phyloP scores from a whole-genome alignment of 64 coral and sea anemone species.

The Montipora capricornis region DNA sequence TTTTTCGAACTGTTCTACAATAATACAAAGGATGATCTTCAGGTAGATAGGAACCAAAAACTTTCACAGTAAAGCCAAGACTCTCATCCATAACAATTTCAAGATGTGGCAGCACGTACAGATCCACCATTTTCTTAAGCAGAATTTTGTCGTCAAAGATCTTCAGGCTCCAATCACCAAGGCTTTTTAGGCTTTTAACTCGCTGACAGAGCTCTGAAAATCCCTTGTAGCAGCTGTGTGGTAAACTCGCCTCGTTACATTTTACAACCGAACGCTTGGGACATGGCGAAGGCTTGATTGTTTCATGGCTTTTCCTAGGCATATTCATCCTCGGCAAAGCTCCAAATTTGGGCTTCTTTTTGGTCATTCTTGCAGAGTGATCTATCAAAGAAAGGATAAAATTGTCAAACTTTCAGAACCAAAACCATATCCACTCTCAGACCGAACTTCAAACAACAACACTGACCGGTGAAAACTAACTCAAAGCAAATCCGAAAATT shows the following conservation, averaged over 20 bases:
- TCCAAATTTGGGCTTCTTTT: too few relatives aligned
- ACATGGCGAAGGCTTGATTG: too few relatives aligned
- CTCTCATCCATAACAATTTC: slow-evolving; percentile 62
- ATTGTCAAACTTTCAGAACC: slow-evolving; percentile 5
- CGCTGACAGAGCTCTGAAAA: slow-evolving; percentile 38
- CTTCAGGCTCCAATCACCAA: slow-evolving; percentile 28
- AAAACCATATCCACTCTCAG: slow-evolving; percentile 15
- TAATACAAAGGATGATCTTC: slow-evolving; percentile 63
- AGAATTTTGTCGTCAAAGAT: slow-evolving; percentile 32
- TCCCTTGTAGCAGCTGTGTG: slow-evolving; percentile 42
- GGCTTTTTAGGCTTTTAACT: too few relatives aligned
- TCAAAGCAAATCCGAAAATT: slow-evolving; percentile 30
- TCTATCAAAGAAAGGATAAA: slow-evolving; percentile 14
- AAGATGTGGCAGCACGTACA: slow-evolving; percentile 45
- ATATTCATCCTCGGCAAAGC: too few relatives aligned
- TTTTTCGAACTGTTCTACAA: slow-evolving; percentile 52
- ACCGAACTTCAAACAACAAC: slow-evolving; percentile 30
- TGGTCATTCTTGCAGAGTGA: not conserved
- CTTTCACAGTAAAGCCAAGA: not conserved
- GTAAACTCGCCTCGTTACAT: slow-evolving; percentile 26
- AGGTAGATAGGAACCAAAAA: slow-evolving; percentile 45
- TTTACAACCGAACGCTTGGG: not conserved
- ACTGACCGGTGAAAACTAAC: slow-evolving; percentile 8
- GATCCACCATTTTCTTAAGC: slow-evolving; percentile 52
- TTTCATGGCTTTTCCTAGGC: too few relatives aligned